These are phyloP conservation scores for Colius striatus DNA, from an alignment of 2,113 vertebrate species.

Conservation along the genomic window DNA sequence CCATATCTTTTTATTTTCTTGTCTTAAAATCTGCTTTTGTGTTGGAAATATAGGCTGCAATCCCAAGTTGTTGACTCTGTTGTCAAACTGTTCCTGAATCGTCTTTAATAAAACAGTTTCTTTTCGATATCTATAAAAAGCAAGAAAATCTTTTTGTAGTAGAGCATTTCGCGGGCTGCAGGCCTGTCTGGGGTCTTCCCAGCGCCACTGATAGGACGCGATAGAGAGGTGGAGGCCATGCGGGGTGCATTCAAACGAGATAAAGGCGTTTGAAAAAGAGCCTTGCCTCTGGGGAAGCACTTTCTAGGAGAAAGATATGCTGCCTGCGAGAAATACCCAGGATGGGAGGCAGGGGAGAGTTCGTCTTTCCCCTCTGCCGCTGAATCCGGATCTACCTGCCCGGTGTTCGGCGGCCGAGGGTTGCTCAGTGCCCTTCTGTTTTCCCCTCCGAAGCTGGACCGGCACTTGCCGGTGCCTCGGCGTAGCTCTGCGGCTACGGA, in stretches of 20 bases:
- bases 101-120: constrained; percentile 71
- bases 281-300: not conserved
- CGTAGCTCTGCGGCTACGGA: not conserved
- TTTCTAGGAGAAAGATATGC: not conserved
- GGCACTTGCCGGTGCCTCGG: not conserved
- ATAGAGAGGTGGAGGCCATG: not conserved
- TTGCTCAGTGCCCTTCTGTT: not conserved
- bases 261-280: too few relatives aligned
- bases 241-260: not conserved
- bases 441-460: too few relatives aligned
- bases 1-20: not conserved
- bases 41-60: constrained; percentile 32
- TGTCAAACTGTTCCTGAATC: not conserved
- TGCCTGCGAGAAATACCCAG: not conserved
- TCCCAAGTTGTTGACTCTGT: constrained; percentile 40
- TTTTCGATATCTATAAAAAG: constrained; percentile 1
- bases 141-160: not conserved
- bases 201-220: not conserved
- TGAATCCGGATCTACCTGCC: not conserved
- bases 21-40: not conserved
- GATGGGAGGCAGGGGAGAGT: not conserved
- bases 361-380: not conserved
- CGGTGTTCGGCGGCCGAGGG: too few relatives aligned
- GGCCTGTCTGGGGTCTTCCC: not conserved
- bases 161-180: not conserved